Evolutionary conservation across 1,140 invertebrate genomes (phyloP).

Genomic region (Anadara kagoshimensis): DNA sequence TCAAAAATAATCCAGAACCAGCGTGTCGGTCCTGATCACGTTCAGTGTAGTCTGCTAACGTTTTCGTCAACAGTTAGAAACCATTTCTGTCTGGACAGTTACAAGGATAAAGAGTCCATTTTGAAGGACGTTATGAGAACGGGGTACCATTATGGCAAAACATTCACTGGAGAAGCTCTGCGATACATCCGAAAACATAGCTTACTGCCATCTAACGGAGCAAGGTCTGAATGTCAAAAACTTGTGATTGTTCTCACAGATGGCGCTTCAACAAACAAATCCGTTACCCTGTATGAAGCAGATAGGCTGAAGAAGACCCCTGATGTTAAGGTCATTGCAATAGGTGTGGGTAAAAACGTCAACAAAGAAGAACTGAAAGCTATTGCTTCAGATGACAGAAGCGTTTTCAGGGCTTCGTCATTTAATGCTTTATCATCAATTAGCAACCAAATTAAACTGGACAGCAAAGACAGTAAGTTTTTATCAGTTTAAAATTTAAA

Average conservation of each 20-base stretch:
- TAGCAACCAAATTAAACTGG: conserved; percentile 41
- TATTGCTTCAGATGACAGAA: conserved; percentile 47
- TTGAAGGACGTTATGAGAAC: neutral
- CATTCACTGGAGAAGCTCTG: conserved; percentile 39
- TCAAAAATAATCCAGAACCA: conserved; percentile 20
- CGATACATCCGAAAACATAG: conserved; percentile 31
- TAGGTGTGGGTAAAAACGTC: conserved; percentile 43
- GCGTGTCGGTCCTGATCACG: conserved; percentile 21
- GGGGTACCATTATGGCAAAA: conserved; percentile 10
- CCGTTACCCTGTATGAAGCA: conserved; percentile 19
- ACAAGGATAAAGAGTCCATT: conserved; percentile 1
- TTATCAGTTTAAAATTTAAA: too few relatives aligned
- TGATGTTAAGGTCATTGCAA: conserved; percentile 38
- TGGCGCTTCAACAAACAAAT: conserved; percentile 36
- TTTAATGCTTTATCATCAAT: conserved; percentile 50
- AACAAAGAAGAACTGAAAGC: conserved; percentile 35
- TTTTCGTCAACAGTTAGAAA: conserved; percentile 33
- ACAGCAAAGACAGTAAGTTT: conserved; percentile 44
- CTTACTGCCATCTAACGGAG: conserved; percentile 34
- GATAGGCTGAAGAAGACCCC: conserved; percentile 11
- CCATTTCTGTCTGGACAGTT: conserved; percentile 33
- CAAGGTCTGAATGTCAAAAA: conserved; percentile 30
- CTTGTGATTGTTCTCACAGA: conserved; percentile 49
- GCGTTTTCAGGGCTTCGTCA: conserved; percentile 43
- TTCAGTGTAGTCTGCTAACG: conserved; percentile 38